Conservation (phyloP, 1,140 invertebrate species). For the Temnothorax longispinosus region DNA sequence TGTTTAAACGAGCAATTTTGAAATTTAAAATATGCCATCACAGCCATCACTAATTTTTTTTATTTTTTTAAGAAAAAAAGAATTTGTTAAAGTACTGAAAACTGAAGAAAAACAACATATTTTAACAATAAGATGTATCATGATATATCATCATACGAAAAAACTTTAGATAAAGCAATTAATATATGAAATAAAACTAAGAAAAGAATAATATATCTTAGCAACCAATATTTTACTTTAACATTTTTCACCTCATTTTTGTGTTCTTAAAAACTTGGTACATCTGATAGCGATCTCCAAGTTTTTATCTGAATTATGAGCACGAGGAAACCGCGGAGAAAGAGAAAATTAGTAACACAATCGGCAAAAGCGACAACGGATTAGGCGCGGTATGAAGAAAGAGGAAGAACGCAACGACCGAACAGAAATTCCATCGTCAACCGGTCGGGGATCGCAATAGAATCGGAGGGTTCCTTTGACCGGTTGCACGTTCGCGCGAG, state of each 20-base stretch:
- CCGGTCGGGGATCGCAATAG: slow-evolving; percentile 67
- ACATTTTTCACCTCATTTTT: neutral
- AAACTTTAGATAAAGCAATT: neutral
- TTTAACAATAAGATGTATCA: neutral
- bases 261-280: neutral
- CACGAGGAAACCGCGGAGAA: neutral
- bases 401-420: slow-evolving; percentile 50
- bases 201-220: neutral
- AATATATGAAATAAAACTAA: neutral
- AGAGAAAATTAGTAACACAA: slow-evolving; percentile 33
- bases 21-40: neutral
- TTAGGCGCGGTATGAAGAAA: slow-evolving; percentile 45
- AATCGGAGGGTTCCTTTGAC: slow-evolving; percentile 65
- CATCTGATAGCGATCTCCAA: neutral
- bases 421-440: slow-evolving; percentile 74
- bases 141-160: neutral
- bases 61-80: neutral
- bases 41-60: neutral
- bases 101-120: neutral
- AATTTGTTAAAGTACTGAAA: neutral
- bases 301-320: neutral
- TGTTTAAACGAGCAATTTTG: neutral
- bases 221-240: neutral
- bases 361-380: slow-evolving; percentile 44
- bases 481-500: slow-evolving; percentile 73